Conservation (phyloP, 2,113 vertebrate species). For the Periophthalmodon schlosseri region DNA sequence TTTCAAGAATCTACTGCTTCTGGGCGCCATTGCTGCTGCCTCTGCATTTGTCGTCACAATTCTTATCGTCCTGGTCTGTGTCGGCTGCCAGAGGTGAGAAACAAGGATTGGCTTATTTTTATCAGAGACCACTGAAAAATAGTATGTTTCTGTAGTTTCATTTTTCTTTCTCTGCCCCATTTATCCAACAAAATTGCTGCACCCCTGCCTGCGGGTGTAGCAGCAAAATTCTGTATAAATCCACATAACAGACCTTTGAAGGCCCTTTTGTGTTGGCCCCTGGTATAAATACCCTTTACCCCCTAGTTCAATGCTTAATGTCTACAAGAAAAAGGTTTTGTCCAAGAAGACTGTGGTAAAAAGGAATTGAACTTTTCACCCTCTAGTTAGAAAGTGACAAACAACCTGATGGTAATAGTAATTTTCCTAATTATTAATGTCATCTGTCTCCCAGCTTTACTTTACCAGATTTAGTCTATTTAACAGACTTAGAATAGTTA, state of each 20-base stretch:
- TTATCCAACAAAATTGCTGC: background rate
- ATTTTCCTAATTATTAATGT: background rate
- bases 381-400: background rate
- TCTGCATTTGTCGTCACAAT: slow-evolving; percentile 82
- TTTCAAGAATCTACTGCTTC: slow-evolving; percentile 74
- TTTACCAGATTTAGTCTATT: background rate
- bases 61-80: slow-evolving; percentile 77
- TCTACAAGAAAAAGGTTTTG: too few species aligned
- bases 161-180: background rate
- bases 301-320: too few species aligned
- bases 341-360: too few species aligned
- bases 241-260: too few species aligned
- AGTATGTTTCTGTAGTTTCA: background rate
- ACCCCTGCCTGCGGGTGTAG: too few species aligned
- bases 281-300: too few species aligned
- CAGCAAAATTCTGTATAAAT: too few species aligned
- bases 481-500: too few species aligned
- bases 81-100: slow-evolving; percentile 79
- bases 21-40: slow-evolving; percentile 79
- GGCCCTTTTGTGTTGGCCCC: too few species aligned
- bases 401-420: background rate
- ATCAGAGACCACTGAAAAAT: background rate
- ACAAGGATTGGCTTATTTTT: background rate
- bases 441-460: background rate
- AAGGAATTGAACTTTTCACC: background rate